These are phyloP conservation scores for Caenorhabditis brenneri DNA, from an alignment of 1,140 invertebrate species.

Conservation along the genomic window DNA sequence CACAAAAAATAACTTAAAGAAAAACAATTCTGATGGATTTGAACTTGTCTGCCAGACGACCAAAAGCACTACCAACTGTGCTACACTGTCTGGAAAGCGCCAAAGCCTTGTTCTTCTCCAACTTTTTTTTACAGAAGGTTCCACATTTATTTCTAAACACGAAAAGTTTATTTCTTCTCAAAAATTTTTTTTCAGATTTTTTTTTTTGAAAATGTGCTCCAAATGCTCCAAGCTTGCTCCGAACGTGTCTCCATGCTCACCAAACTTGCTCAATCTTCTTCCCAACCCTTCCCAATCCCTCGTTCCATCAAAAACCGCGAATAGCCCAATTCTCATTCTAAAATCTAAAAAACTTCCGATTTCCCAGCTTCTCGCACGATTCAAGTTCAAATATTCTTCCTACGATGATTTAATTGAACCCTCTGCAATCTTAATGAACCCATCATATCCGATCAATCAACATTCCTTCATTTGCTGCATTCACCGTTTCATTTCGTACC, in stretches of 20 bases:
- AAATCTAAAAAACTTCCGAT: background rate
- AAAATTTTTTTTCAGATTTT: background rate
- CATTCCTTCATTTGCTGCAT: background rate
- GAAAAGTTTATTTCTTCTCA: too few species aligned
- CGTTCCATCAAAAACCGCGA: background rate
- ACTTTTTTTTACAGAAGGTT: too few species aligned
- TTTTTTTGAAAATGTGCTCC: background rate
- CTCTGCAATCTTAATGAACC: slow-evolving; percentile 13
- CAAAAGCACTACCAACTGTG: too few species aligned
- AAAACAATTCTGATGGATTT: too few species aligned
- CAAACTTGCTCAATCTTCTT: too few species aligned
- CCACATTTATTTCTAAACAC: too few species aligned
- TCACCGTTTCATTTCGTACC: slow-evolving; percentile 20
- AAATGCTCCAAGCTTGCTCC: background rate
- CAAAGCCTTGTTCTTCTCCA: too few species aligned
- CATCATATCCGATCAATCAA: background rate
- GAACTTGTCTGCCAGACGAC: too few species aligned
- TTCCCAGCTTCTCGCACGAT: background rate
- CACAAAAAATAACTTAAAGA: too few species aligned
- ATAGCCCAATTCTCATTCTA: background rate
- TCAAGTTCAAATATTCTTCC: background rate
- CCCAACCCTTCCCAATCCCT: too few species aligned
- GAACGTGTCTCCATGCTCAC: background rate
- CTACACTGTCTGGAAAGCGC: too few species aligned
- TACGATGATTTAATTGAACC: background rate